These are phyloP conservation scores for Philotrypesis tridentata DNA, from an alignment of 1,140 invertebrate species.

Conservation along the genomic window DNA sequence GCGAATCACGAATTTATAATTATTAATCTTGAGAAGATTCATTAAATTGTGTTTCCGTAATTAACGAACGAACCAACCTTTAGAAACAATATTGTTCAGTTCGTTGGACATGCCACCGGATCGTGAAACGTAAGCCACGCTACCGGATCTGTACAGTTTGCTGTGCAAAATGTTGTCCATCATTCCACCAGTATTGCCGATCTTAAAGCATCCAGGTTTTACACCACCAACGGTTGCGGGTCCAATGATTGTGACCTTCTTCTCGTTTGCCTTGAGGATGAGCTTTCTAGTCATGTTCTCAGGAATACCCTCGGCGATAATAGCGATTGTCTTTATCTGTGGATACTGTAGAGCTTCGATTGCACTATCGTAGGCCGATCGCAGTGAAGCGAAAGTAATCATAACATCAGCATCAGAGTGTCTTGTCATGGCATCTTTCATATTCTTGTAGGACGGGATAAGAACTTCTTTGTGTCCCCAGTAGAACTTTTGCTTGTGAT, in stretches of 20 bases:
- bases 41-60: neutral
- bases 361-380: constrained; percentile 98
- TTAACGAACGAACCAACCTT: constrained; percentile 65
- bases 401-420: constrained; percentile 97
- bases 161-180: constrained; percentile 99
- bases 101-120: constrained; percentile 99
- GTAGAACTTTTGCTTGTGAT: constrained; percentile 99
- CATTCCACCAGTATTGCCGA: constrained; percentile 99
- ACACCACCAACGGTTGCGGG: constrained; percentile 98
- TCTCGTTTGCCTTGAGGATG: constrained; percentile 89
- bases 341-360: constrained; percentile 94
- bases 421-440: constrained; percentile 96
- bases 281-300: constrained; percentile 98
- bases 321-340: constrained; percentile 97
- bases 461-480: constrained; percentile 97
- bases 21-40: neutral
- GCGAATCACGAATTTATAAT: neutral
- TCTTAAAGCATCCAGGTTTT: constrained; percentile 99
- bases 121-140: constrained; percentile 97
- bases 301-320: constrained; percentile 99
- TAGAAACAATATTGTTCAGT: constrained; percentile 98
- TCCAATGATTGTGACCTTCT: constrained; percentile 75
- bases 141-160: constrained; percentile 96
- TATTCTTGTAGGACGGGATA: constrained; percentile 93
- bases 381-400: constrained; percentile 98